Base-by-base conservation (phyloP, 1,140 invertebrate species). In the Drosophila oshimai region DNA sequence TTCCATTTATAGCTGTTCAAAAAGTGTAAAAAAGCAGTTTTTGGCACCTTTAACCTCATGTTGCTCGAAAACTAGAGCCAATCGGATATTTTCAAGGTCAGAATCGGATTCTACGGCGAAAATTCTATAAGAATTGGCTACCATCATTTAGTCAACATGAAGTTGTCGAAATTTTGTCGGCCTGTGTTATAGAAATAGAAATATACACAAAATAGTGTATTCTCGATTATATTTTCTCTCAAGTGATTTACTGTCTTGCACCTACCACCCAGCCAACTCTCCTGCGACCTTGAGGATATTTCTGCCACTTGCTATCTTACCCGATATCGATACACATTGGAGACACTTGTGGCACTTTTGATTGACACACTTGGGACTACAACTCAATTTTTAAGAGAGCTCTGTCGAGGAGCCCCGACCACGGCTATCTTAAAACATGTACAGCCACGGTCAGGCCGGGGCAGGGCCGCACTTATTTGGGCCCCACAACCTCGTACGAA, bases 281-380 rank as follows among this genome's bases (percentile, higher is more conserved):
- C 20, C 9, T 6, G 34, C 15, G 34, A 65, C 58, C 61, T 65
- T 50, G 61, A n/a, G 29, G 24, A 53, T 53, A 42, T 37, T 42
- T 53, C 46, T 53, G 28, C 29, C 61, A 54, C 20, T 53, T 28
- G 29, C 37, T 67, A 67, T 68, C 64, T 36, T n/a, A 18, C 17
- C 46, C 29, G 31, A 54, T 36, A 68, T 68, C 47, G 45, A 68
- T 68, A 68, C 39, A 53, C 18, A 9, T 29, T 28, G 46, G 46
- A 68, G 64, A 68, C 64, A 68, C 64, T 71, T 72, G 68, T 72
- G 67, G 44, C 67, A 71, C 44, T 44, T 68, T 36, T 68, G 62
- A 68, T 68, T 68, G 64, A 68, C 62, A 68, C 46, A 41, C 64
- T 54, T 29, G 62, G 47, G 24, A 45, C 31, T 31, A 68, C 62